Percentiles rank a stretch among this genome's conserved stretches.
These are phyloP conservation scores for Amblyteles armatorius DNA, from an alignment of 2,888 invertebrate genomes.

Conservation along the genomic window DNA sequence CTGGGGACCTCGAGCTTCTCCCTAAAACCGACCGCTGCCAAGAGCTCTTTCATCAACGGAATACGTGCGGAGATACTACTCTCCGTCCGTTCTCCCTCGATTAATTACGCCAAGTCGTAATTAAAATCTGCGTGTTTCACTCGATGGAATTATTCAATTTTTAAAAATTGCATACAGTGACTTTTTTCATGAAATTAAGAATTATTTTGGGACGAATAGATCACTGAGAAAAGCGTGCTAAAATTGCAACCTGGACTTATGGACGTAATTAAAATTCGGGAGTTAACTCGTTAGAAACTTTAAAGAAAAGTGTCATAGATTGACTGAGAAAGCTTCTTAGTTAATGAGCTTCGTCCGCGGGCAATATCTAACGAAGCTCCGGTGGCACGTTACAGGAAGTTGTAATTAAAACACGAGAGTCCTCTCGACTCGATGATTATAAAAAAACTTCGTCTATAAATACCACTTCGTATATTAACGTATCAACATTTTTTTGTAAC, in stretches of 20 bases:
- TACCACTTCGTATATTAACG: not conserved
- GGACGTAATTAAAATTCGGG: not conserved
- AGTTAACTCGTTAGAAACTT: not conserved
- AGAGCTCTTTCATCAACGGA: slow-evolving; percentile 21
- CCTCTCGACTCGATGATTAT: not conserved
- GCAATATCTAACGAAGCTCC: not conserved
- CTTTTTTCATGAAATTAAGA: not conserved
- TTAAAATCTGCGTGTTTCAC: not conserved
- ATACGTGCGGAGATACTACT: slow-evolving; percentile 3
- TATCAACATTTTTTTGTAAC: not conserved
- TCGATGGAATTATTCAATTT: not conserved
- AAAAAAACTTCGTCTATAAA: not conserved
- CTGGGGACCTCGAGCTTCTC: slow-evolving; percentile 38
- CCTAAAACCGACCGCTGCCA: slow-evolving; percentile 40
- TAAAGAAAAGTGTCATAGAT: too few relatives aligned
- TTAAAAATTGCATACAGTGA: not conserved
- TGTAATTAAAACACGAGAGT: slow-evolving; percentile 2
- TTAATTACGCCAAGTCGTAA: slow-evolving; percentile 15
- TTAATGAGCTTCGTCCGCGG: too few relatives aligned
- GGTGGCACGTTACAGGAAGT: not conserved
- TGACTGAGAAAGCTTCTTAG: too few relatives aligned
- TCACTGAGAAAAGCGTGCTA: too few relatives aligned
- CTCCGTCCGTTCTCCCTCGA: not conserved
- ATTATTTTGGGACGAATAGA: not conserved
- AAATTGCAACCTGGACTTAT: too few relatives aligned